Evolutionary conservation across 2,888 invertebrate species (phyloP), one percentile per base, ranked within the genome.

Genomic region (Eupithecia insigniata): DNA sequence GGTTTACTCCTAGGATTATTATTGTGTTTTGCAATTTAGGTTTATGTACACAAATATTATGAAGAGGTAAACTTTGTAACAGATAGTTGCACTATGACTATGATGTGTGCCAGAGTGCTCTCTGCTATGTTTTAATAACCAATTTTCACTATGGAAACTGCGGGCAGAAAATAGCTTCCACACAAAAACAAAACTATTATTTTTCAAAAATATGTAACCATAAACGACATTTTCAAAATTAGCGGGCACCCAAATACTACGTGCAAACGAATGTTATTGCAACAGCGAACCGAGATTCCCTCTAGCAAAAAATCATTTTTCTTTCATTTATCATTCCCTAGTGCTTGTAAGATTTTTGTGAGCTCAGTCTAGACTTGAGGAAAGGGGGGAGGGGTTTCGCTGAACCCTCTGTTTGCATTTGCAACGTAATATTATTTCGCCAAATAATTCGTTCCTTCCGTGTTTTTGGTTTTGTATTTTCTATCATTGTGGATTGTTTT

Each of bases 291-390:
- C 14, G 36, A 36, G 26, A 22, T 62, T 34, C 18, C 61, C 36
- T 71, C 67, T 74, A 76, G 76, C 80, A 76, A 82, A 81, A 70
- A 82, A 82, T 76, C 75, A 77, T 77, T 81, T 81, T 79, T 74
- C 79, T 81, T 78, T 76, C 73, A 75, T 78, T 76, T 66, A 74
- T 69, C 70, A 80, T 34, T 64, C 66, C 71, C 67, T 67, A 78
- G 83, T 79, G 80, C 79, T 86, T 85, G 84, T 80, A 83, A 84
- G 83, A 85, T 84, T 86, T 70, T 74, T 69, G 66, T 82, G 81
- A 80, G 80, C 80, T 80, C 64, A 82, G 89, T 89, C 88, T 88
- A 89, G 88, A 90, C 91, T 80, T 73, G 79, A 72, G 78, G 76
- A 78, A 69, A 55, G 68, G 74, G 75, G 65, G 78, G 71, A 77